phyloP scores from a whole-genome alignment of 2,797 vertebrate species.

The Premnoplex brunnescens region DNA sequence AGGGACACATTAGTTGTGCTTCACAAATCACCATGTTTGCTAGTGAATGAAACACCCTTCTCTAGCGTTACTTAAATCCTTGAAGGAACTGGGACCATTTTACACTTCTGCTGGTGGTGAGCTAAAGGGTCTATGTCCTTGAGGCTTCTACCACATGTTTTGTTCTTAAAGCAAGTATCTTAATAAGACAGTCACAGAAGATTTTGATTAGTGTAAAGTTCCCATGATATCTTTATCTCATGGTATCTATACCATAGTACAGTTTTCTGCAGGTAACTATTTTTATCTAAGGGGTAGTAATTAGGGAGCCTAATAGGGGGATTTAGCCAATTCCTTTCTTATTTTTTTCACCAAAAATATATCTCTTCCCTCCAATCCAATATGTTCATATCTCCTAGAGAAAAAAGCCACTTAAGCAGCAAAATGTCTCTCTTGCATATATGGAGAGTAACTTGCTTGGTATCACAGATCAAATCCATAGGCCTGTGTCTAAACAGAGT shows the following conservation, averaged over 20 bases:
- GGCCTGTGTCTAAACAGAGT: not conserved
- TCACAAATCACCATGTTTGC: constrained; percentile 83
- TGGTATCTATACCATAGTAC: not conserved
- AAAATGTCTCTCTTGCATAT: not conserved
- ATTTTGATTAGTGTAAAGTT: constrained; percentile 57
- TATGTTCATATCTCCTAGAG: not conserved
- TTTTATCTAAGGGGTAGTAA: not conserved
- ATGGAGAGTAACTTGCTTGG: not conserved
- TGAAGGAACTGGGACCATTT: constrained; percentile 62
- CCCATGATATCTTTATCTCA: constrained; percentile 74
- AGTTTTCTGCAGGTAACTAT: not conserved
- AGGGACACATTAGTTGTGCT: constrained; percentile 82
- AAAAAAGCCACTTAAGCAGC: not conserved
- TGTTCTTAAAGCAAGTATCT: constrained; percentile 60
- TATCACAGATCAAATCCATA: not conserved
- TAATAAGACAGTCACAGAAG: constrained; percentile 69
- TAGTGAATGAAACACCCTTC: constrained; percentile 72
- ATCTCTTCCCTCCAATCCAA: not conserved
- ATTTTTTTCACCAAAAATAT: not conserved
- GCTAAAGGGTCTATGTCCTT: constrained; percentile 34
- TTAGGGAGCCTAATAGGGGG: fast-evolving
- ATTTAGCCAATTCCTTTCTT: not conserved
- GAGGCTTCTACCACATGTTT: constrained; percentile 56
- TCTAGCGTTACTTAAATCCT: constrained; percentile 71
- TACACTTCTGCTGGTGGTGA: constrained; percentile 53